These are phyloP conservation scores for Troilus luridus DNA, from an alignment of 2,888 invertebrate genomes.

Conservation along the genomic window DNA sequence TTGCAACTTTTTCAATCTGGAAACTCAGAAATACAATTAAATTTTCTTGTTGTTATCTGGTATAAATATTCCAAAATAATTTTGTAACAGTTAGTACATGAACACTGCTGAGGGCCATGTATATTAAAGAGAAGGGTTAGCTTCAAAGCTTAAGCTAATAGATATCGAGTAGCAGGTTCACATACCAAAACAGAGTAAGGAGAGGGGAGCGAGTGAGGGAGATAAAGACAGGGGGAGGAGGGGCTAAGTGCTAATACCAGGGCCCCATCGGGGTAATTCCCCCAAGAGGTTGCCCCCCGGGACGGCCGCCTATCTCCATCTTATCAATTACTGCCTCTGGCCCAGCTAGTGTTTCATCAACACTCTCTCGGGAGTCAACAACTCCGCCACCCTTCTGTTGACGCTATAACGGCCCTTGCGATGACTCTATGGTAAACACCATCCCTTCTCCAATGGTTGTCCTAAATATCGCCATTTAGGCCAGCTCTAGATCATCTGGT, in stretches of 20 bases:
- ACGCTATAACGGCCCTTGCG: constrained; percentile 21
- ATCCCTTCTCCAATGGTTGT: background rate
- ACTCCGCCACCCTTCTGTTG: constrained; percentile 35
- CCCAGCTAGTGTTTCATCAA: constrained; percentile 44
- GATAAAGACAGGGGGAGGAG: constrained; percentile 3
- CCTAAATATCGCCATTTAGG: background rate
- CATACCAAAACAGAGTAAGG: constrained; percentile 39
- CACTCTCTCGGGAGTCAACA: constrained; percentile 46
- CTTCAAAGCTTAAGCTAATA: constrained; percentile 37
- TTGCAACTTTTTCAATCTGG: no score
- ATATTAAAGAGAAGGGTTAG: constrained; percentile 37
- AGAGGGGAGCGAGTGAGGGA: background rate
- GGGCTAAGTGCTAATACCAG: constrained; percentile 46
- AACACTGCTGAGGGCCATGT: background rate
- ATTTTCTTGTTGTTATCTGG: background rate
- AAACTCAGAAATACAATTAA: background rate
- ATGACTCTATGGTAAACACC: constrained; percentile 31
- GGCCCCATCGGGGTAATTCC: constrained; percentile 39
- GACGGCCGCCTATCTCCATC: constrained; percentile 54
- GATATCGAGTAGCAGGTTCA: constrained; percentile 50
- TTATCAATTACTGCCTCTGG: constrained; percentile 54
- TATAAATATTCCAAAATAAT: background rate
- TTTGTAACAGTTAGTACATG: background rate
- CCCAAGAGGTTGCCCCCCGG: constrained; percentile 44
- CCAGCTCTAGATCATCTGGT: background rate